phyloP scores from a whole-genome alignment of 1,140 invertebrate species.

The Papilio dardanus region DNA sequence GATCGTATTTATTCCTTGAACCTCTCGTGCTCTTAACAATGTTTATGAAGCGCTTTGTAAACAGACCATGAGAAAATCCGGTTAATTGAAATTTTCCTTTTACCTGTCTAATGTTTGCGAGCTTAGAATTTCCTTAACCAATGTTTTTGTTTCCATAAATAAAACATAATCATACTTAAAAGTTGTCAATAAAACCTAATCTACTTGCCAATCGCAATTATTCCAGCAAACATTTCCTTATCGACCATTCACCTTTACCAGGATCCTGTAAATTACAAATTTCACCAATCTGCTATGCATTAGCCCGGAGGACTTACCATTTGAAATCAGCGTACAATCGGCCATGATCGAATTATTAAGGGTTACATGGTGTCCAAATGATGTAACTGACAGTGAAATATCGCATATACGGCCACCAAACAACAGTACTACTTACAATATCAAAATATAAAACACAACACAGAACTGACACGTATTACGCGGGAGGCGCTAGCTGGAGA shows the following conservation, averaged over 20 bases:
- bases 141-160: neutral
- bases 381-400: constrained; percentile 46
- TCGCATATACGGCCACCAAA: constrained; percentile 55
- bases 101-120: neutral
- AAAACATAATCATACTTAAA: neutral
- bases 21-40: constrained; percentile 12
- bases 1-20: constrained; percentile 18
- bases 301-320: constrained; percentile 51
- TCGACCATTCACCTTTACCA: neutral
- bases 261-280: constrained; percentile 39
- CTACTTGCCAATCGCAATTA: neutral
- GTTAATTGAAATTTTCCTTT: constrained; percentile 9
- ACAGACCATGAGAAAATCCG: constrained; percentile 16
- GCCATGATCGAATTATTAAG: constrained; percentile 28
- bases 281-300: constrained; percentile 36
- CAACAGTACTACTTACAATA: constrained; percentile 34
- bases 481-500: constrained; percentile 37
- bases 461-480: constrained; percentile 40
- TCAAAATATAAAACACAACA: constrained; percentile 40
- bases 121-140: neutral
- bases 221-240: neutral
- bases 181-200: neutral
- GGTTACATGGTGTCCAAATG: neutral
- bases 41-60: constrained; percentile 22
- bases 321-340: constrained; percentile 40